Conservation (phyloP, 1,140 invertebrate species). For the Frieseomelitta varia region DNA sequence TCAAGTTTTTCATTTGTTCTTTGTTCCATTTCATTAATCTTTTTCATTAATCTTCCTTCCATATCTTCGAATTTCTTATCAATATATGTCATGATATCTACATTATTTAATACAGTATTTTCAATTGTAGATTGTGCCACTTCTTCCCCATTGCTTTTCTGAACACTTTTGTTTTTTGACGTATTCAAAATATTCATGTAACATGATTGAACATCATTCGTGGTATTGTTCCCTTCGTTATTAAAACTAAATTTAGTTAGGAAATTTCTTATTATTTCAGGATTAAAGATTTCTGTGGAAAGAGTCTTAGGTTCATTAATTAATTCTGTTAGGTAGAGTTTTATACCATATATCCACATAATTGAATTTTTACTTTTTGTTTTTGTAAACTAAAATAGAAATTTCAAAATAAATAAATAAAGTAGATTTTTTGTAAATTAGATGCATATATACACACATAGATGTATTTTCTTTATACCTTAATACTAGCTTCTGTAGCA, state of each 20-base stretch:
- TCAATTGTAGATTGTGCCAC: slow-evolving; percentile 26
- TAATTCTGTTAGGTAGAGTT: slow-evolving; percentile 71
- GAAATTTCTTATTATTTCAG: slow-evolving; percentile 71
- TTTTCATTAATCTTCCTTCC: slow-evolving; percentile 72
- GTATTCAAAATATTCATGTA: slow-evolving; percentile 47
- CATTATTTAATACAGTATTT: slow-evolving; percentile 14
- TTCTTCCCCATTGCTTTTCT: slow-evolving; percentile 29
- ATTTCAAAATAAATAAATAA: slow-evolving; percentile 18
- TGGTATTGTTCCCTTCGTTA: slow-evolving; percentile 48
- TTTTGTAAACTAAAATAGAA: slow-evolving; percentile 77
- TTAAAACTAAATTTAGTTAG: slow-evolving; percentile 63
- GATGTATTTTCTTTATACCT: slow-evolving; percentile 67
- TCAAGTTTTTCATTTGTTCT: slow-evolving; percentile 75
- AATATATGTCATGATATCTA: slow-evolving; percentile 69
- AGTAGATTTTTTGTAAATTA: background rate
- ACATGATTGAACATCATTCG: slow-evolving; percentile 48
- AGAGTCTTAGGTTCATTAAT: slow-evolving; percentile 40
- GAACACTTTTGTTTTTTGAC: slow-evolving; percentile 31
- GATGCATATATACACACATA: background rate
- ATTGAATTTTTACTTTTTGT: slow-evolving; percentile 73
- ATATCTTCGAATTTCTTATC: slow-evolving; percentile 76
- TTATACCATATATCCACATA: slow-evolving; percentile 81
- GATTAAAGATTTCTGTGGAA: slow-evolving; percentile 63
- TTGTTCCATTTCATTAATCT: slow-evolving; percentile 71
- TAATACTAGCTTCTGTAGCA: slow-evolving; percentile 77